These are phyloP conservation scores for Gambelia wislizenii DNA, from an alignment of 2,797 vertebrate genomes.

Conservation along the genomic window DNA sequence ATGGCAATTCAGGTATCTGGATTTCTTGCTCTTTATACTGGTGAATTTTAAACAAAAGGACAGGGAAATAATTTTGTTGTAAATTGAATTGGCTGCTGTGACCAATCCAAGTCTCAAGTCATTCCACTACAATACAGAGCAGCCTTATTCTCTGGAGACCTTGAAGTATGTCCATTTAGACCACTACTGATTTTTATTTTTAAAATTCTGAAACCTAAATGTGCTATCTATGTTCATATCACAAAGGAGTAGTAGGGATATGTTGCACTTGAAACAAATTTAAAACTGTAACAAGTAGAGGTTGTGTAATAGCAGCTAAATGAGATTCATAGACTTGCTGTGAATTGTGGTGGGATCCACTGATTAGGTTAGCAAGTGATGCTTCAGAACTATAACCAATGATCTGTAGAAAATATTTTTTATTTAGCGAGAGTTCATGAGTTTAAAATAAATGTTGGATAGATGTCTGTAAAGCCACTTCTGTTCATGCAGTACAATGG, in stretches of 20 bases:
- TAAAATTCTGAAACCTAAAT: not conserved
- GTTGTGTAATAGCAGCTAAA: not conserved
- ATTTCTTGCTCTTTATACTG: not conserved
- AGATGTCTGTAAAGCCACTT: not conserved
- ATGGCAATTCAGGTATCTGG: not conserved
- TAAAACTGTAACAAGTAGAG: not conserved
- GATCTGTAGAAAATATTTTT: slow-evolving; percentile 20
- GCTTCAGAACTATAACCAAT: slow-evolving; percentile 37
- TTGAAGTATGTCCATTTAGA: not conserved
- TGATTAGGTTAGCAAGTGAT: not conserved
- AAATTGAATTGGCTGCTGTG: slow-evolving; percentile 22
- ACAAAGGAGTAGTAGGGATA: not conserved
- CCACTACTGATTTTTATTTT: not conserved
- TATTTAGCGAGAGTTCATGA: slow-evolving; percentile 13
- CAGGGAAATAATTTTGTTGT: slow-evolving; percentile 16
- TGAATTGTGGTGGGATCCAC: not conserved
- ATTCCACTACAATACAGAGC: not conserved
- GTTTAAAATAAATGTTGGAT: slow-evolving; percentile 51
- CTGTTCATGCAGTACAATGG: slow-evolving; percentile 23
- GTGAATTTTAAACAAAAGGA: not conserved
- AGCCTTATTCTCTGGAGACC: not conserved
- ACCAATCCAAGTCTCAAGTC: slow-evolving; percentile 22
- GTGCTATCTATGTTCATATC: not conserved
- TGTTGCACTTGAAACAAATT: not conserved
- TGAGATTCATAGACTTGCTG: not conserved